These are phyloP conservation scores for Drosophila fulvimacula DNA, from an alignment of 2,888 invertebrate species.

Conservation along the genomic window DNA sequence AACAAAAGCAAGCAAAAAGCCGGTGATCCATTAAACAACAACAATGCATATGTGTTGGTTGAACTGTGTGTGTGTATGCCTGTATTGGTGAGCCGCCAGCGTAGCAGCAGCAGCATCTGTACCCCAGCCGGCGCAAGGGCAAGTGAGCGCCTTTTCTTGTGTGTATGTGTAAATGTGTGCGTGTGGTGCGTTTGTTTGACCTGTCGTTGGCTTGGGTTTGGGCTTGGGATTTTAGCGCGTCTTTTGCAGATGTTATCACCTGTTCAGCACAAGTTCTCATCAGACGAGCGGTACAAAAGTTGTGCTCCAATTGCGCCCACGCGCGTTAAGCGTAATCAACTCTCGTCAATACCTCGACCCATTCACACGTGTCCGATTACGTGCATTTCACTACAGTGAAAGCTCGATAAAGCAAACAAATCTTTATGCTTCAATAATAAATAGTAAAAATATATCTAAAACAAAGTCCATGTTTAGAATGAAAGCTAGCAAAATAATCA, in stretches of 20 bases:
- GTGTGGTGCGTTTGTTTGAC: conserved; percentile 41
- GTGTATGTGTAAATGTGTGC: background rate
- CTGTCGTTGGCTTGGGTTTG: conserved; percentile 48
- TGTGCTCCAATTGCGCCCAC: conserved; percentile 12
- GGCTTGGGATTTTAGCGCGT: conserved; percentile 49
- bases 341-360: conserved; percentile 34
- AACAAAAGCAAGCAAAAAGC: conserved; percentile 73
- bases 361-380: conserved; percentile 55
- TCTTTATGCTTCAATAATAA: background rate
- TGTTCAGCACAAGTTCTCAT: background rate
- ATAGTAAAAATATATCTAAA: background rate
- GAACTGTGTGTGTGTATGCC: conserved; percentile 24
- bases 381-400: conserved; percentile 28
- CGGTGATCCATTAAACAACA: conserved; percentile 74
- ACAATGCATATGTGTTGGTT: conserved; percentile 27
- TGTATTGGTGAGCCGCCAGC: conserved; percentile 61
- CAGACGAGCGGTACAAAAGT: conserved; percentile 1
- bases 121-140: conserved; percentile 64
- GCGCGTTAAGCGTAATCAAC: conserved; percentile 48
- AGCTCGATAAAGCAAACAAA: background rate
- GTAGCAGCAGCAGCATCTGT: conserved; percentile 73
- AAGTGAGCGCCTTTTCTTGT: conserved; percentile 68
- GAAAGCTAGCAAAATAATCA: background rate
- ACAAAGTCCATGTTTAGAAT: background rate
- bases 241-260: conserved; percentile 55